phyloP scores from a whole-genome alignment of 2,113 vertebrate genomes.

The Tyto alba region DNA sequence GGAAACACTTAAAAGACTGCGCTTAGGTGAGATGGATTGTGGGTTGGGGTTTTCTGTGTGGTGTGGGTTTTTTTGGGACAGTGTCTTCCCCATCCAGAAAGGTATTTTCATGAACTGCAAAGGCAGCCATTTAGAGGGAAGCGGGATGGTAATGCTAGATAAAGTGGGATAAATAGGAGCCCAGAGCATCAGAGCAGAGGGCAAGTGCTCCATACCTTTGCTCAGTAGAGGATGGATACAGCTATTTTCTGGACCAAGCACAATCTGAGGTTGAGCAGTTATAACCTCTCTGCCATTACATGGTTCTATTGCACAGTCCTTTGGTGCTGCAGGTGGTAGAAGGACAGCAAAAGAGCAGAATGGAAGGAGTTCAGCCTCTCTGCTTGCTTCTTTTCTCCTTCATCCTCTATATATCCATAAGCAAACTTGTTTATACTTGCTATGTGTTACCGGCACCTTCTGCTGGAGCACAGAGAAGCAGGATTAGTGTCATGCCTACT shows the following conservation, averaged over 20 bases:
- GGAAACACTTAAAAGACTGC: neutral
- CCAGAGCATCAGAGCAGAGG: neutral
- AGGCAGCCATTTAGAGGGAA: neutral
- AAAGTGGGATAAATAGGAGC: neutral
- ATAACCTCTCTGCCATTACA: neutral
- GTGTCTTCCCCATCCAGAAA: neutral
- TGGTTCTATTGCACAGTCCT: neutral
- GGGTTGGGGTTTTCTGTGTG: neutral
- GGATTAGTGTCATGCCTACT: neutral
- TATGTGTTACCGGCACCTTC: neutral
- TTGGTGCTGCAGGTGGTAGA: neutral
- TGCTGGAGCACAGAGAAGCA: neutral
- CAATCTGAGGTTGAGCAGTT: neutral
- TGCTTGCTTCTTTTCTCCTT: neutral
- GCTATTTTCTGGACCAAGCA: neutral
- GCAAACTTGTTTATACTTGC: neutral
- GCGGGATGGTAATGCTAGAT: neutral
- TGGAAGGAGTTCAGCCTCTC: neutral
- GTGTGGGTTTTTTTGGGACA: accelerated
- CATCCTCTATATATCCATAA: neutral
- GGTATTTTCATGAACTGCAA: neutral
- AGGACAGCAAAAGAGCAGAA: neutral
- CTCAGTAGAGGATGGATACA: neutral
- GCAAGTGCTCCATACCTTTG: neutral
- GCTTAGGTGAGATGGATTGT: neutral